Evolutionary conservation across 2,113 vertebrate genomes (phyloP), one percentile per base, ranked within the genome.

Genomic region (Oryzias melastigma): DNA sequence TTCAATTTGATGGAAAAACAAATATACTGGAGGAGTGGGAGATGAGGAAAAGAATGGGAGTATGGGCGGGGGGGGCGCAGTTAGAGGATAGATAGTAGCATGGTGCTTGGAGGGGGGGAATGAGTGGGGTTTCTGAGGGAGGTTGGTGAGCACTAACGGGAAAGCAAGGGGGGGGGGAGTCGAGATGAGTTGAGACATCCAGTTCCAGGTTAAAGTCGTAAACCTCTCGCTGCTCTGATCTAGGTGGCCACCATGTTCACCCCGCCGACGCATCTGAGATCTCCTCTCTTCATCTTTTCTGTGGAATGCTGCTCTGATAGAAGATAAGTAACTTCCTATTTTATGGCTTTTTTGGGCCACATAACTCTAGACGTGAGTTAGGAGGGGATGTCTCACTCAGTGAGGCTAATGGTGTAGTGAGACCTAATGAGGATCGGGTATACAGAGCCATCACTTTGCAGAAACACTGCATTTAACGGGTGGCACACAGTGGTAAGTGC

Each of bases 1-100:
- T 91, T 92, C 86, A 90, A 92, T 92, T 92, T 91, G 82, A 89
- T 91, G 82, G 77, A 88, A 91, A 91, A 92, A 92, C 90, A 92
- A 91, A 92, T 90, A 89, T 69, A 68, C 80, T 63, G 68, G 78
- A 81, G 82, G 83, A 90, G 82, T 59, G 52, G 78, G 86, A 85
- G 87, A 80, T 81, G 35, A 69, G 71, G 81, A 56, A 71, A 70
- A 52, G 73, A 81, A 82, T 82, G 81, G 81, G 87, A 88, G 86
- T 83, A 63, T 48, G 19, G n/a, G 54, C 57, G 61, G 68, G 42
- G 48, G 48, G 69, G 57, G 52, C 63, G 42, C 61, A 66, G 60
- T 40, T 27, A 58, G 52, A 77, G 68, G 70, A 62, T 27, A 63
- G 60, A 65, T 58, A 46, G 58, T 70, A 58, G 50, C 58, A 46